Base-by-base conservation (phyloP, 2,888 invertebrate species). In the Agriopis aurantiaria region DNA sequence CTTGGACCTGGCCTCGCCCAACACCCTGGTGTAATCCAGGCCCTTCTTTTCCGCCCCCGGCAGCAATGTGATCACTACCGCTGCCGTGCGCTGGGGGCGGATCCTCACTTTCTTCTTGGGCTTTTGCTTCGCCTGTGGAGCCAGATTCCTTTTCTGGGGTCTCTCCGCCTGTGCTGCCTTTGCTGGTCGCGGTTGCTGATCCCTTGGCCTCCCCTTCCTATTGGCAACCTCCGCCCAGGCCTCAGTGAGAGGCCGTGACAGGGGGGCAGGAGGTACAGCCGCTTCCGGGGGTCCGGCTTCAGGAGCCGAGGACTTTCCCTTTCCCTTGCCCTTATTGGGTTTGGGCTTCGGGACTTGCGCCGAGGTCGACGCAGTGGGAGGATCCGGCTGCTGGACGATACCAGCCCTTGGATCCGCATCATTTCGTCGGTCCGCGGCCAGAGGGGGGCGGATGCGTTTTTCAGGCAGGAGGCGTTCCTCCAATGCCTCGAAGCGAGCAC, bases 1-100 rank as follows among this genome's bases (percentile, higher is more conserved):
- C 0, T 9, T 45, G 0, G n/a, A 12, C 53, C 58, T 74, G 0
- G 76, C 75, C n/a, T 57, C 9, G 70, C 60, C 17, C 17, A 23
- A 48, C 33, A 0, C 70, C 78, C 11, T 12, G 12, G 3, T 1
- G 0, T 17, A 23, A 23, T 23, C 17, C 17, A 23, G 17, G 17
- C 17, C 17, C 2, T 23, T 23, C 2, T 23, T 2, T 23, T 23
- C 2, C 17, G 17, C 17, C 17, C 17, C 17, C 17, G 17, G 17
- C 17, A 23, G 17, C 17, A 23, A 2, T 2, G 17, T 23, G 17
- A 23, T 23, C 2, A 23, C 17, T 23, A 23, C 17, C 17, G 17
- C 17, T 23, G 17, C 17, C 0, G 17, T 23, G 17, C 17, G 17
- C 17, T 23, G 17, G 17, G 17, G 17, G 17, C 17, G 17, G 17